These are phyloP conservation scores for Prionailurus bengalensis DNA, from an alignment of 2,113 vertebrate genomes.

Conservation along the genomic window DNA sequence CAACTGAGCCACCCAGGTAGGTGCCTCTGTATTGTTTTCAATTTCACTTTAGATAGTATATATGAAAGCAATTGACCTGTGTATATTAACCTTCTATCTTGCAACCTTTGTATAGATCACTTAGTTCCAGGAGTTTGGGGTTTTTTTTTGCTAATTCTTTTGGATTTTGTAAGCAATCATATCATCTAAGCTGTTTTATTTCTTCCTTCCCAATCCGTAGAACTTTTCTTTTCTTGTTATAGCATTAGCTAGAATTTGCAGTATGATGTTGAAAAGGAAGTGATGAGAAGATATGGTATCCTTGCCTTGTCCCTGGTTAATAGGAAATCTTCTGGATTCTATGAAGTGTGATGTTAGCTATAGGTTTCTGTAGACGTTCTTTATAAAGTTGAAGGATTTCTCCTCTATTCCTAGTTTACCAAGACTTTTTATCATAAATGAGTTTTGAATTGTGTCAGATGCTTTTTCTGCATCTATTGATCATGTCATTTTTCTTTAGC, in stretches of 20 bases:
- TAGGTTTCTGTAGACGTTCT: background rate
- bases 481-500: conserved; percentile 17
- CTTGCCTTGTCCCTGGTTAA: background rate
- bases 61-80: background rate
- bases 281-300: background rate
- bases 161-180: background rate
- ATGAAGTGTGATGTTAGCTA: background rate
- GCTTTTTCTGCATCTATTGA: background rate
- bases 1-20: too few relatives aligned
- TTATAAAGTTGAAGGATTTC: background rate
- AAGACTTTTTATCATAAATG: background rate
- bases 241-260: background rate
- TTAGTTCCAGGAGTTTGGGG: background rate
- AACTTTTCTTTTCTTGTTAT: background rate
- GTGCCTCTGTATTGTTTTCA: background rate
- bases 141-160: conserved; percentile 1
- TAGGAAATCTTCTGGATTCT: background rate
- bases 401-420: background rate
- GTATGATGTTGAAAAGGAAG: background rate
- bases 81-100: background rate
- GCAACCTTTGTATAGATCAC: background rate
- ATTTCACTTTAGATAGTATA: background rate
- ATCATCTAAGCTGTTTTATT: background rate
- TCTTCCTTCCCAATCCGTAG: background rate
- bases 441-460: background rate